phyloP scores from a whole-genome alignment of 2,797 vertebrate genomes.

The Urosaurus nigricauda region DNA sequence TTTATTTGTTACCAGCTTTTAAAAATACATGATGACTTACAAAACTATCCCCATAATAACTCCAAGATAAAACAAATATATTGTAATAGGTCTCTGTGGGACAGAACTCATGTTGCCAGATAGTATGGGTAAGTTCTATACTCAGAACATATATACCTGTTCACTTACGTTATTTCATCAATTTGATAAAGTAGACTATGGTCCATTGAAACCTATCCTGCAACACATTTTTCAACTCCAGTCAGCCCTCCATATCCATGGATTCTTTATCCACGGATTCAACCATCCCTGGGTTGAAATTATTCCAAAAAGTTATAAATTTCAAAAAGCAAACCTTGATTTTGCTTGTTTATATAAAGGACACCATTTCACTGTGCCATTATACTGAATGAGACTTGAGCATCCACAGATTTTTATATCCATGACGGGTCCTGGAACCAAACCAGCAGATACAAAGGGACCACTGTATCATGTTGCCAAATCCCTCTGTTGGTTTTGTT shows the following conservation, averaged over 20 bases:
- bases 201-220: neutral
- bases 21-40: neutral
- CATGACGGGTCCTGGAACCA: too few relatives aligned
- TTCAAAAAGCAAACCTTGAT: too few relatives aligned
- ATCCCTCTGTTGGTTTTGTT: neutral
- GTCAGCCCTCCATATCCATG: too few relatives aligned
- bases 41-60: neutral
- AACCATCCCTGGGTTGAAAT: too few relatives aligned
- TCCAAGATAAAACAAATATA: neutral
- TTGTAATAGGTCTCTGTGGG: neutral
- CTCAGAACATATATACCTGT: neutral
- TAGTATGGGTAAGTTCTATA: neutral
- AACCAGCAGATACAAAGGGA: too few relatives aligned
- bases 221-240: neutral
- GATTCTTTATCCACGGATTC: too few relatives aligned
- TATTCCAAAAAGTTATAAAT: too few relatives aligned
- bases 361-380: too few relatives aligned
- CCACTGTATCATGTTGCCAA: neutral
- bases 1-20: neutral
- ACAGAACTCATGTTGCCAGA: neutral
- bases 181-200: neutral
- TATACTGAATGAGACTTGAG: too few relatives aligned
- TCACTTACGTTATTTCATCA: neutral
- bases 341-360: too few relatives aligned
- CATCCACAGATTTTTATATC: too few relatives aligned